These are phyloP conservation scores for Elysia chlorotica DNA, from an alignment of 1,140 invertebrate species.

Conservation along the genomic window DNA sequence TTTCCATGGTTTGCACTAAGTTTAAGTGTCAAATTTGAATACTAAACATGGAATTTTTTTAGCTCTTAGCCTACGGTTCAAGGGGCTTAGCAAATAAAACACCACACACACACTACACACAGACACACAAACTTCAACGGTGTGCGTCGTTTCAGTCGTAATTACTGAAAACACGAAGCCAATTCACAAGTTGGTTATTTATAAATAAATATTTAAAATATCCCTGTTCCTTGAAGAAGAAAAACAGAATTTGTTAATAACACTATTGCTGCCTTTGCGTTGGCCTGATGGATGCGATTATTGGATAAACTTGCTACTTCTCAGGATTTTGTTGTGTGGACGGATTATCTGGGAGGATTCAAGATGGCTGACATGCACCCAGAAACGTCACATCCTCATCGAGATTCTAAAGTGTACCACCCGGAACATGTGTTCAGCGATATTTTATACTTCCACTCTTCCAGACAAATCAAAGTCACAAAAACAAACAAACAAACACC, in stretches of 20 bases:
- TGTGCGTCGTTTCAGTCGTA: no score
- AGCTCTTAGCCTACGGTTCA: no score
- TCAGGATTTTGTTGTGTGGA: conserved; percentile 14
- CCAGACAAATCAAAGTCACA: no score
- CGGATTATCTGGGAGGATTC: conserved; percentile 6
- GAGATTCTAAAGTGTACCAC: neutral
- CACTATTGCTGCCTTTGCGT: no score
- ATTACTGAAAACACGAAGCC: neutral
- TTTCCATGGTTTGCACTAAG: no score
- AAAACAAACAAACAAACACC: no score
- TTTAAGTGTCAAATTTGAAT: no score
- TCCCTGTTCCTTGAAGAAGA: neutral
- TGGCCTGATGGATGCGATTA: no score
- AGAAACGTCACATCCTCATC: neutral
- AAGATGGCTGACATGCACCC: conserved; percentile 1
- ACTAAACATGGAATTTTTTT: no score
- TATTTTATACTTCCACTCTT: conserved; percentile 9
- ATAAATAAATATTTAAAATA: neutral
- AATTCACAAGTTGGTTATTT: neutral
- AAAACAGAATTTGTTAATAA: neutral
- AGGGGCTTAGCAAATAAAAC: no score
- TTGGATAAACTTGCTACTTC: neutral
- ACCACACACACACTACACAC: no score
- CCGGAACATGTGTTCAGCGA: neutral
- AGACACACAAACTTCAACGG: no score